Evolutionary conservation across 2,113 vertebrate genomes (phyloP).

Genomic region (Varanus salvator): DNA sequence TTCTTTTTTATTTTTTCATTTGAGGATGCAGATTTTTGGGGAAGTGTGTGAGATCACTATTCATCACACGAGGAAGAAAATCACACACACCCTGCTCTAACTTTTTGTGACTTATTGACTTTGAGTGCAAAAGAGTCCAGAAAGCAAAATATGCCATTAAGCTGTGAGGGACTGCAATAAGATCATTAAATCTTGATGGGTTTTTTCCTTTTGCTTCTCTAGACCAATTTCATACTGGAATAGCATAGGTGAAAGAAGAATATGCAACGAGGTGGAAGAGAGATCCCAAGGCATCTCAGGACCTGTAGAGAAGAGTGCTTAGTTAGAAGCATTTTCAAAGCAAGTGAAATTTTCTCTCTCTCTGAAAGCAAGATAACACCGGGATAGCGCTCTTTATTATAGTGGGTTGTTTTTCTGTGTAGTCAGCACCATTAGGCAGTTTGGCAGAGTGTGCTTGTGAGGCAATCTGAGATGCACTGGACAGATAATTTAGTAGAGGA

Average conservation of each 20-base stretch:
- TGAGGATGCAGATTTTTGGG: slow-evolving; percentile 15
- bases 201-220: slow-evolving; percentile 43
- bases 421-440: slow-evolving; percentile 25
- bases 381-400: background rate
- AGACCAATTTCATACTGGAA: slow-evolving; percentile 54
- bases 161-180: slow-evolving; percentile 39
- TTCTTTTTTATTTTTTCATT: slow-evolving; percentile 8
- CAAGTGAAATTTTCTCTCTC: slow-evolving; percentile 5
- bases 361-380: slow-evolving; percentile 10
- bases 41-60: slow-evolving; percentile 26
- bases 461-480: slow-evolving; percentile 17
- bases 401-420: background rate
- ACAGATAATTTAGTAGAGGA: slow-evolving; percentile 58
- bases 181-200: slow-evolving; percentile 54
- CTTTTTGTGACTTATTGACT: slow-evolving; percentile 7
- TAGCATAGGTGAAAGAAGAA: slow-evolving; percentile 36
- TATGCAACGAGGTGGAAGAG: slow-evolving; percentile 12
- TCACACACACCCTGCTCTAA: slow-evolving; percentile 49
- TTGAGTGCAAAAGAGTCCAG: slow-evolving; percentile 43
- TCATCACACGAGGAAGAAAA: background rate
- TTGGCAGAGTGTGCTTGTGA: slow-evolving; percentile 30
- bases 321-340: slow-evolving; percentile 35
- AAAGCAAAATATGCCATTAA: slow-evolving; percentile 38
- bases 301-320: slow-evolving; percentile 21
- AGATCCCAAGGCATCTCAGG: slow-evolving; percentile 3